Evolutionary conservation across 2,888 invertebrate species (phyloP).

Genomic region (Tetropium fuscum): DNA sequence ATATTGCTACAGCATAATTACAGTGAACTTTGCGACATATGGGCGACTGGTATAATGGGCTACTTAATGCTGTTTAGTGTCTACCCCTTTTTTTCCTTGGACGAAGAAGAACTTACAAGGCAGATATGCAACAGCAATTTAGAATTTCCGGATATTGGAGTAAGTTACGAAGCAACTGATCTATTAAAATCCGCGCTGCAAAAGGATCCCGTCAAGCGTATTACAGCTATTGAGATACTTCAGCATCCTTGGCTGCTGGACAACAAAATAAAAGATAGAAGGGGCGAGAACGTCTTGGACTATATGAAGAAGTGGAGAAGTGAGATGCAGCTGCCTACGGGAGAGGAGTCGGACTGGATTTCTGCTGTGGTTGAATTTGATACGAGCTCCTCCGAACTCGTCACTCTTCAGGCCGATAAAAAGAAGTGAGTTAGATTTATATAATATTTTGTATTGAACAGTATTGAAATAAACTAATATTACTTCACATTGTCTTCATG

Average conservation of each 20-base stretch:
- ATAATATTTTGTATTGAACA: not conserved
- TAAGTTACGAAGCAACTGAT: slow-evolving; percentile 60
- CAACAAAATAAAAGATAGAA: slow-evolving; percentile 40
- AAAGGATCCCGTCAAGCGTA: slow-evolving; percentile 68
- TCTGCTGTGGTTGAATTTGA: not conserved
- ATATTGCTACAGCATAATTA: slow-evolving; percentile 68
- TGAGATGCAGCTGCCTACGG: slow-evolving; percentile 56
- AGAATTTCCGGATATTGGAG: slow-evolving; percentile 38
- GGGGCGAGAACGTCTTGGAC: slow-evolving; percentile 63
- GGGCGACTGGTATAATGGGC: slow-evolving; percentile 71
- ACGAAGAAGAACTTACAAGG: slow-evolving; percentile 56
- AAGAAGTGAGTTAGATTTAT: no score
- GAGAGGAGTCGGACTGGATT: slow-evolving; percentile 14
- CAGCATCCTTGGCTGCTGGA: slow-evolving; percentile 66
- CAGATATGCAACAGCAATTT: slow-evolving; percentile 60
- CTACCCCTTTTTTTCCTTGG: slow-evolving; percentile 60
- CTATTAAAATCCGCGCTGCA: slow-evolving; percentile 66
- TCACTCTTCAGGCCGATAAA: no score
- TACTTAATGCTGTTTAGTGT: slow-evolving; percentile 65
- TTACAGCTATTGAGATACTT: slow-evolving; percentile 68
- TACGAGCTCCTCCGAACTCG: not conserved
- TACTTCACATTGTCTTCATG: no score
- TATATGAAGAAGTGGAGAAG: slow-evolving; percentile 65
- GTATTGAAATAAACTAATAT: not conserved
- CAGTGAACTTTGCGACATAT: slow-evolving; percentile 72